Evolutionary conservation across 2,797 vertebrate species (phyloP), one percentile per base, ranked within the genome.

Genomic region (Silurus lanzhouensis): DNA sequence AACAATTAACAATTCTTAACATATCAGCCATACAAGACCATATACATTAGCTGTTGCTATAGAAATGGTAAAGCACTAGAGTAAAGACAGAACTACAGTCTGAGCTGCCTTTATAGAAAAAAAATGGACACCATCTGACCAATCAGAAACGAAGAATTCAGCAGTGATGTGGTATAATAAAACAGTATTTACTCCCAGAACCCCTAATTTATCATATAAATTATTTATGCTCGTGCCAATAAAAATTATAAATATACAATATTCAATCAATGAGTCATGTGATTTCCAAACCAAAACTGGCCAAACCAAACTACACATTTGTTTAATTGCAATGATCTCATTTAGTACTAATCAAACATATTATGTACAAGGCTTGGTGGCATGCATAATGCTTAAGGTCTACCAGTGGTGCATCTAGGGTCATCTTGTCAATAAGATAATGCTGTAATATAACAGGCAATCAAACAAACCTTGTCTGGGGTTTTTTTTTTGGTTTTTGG

Each of bases 401-500:
- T 10, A 48, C 5, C 22, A 46, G n/a, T n/a, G 25, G 3, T 67
- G 48, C n/a, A 52, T 77, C 48, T 44, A 10, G 25, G 68, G 68
- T 27, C 71, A 76, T 76, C 74, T 44, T 27, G 13, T 70, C 57
- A 78, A 19, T 61, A 27, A 22, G 63, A 10, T 67, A 60, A 60
- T 31, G 63, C 57, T 17, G 22, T 60, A 74, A 64, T 57, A 44
- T 78, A 83, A 78, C n/a, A 48, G 71, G 46, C 76, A 64, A 80
- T 80, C 75, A 74, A 79, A 84, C 83, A 61, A 22, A 75, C 77
- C 82, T 66, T 38, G 63, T 72, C 68, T 79, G 38, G 31, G 31
- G n/a, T 31, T 31, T 31, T 38, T 38, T 38, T 38, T 38, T 38
- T 38, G 3, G 31, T 31, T 31, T 31, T 31, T 31, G 1, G 2